Evolutionary conservation across 2,797 vertebrate genomes (phyloP).

Genomic region (Sebastes wilsoni): DNA sequence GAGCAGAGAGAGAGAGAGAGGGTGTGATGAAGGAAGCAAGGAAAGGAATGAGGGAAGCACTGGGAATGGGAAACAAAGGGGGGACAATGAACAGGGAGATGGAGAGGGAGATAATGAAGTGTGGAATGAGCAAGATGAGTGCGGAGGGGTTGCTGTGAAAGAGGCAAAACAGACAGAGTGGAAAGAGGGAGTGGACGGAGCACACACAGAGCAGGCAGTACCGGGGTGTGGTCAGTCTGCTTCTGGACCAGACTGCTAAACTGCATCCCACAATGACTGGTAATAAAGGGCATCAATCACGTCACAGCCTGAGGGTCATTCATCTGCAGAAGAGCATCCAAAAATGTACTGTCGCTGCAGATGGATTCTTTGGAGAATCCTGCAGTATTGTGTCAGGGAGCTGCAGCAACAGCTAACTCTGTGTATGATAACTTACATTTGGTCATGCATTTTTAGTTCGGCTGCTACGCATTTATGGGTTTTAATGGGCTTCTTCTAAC

Average conservation of each 20-base stretch:
- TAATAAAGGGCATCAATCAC: conserved; percentile 54
- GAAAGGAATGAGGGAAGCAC: background rate
- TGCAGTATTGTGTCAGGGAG: background rate
- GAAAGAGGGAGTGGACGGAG: conserved; percentile 5
- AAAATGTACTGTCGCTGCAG: conserved; percentile 26
- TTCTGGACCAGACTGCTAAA: conserved; percentile 41
- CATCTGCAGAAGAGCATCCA: background rate
- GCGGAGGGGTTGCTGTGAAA: background rate
- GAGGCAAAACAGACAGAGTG: background rate
- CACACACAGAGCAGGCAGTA: conserved; percentile 11
- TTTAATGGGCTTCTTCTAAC: background rate
- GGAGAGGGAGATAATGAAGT: background rate
- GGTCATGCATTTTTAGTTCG: background rate
- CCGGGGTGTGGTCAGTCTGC: conserved; percentile 57
- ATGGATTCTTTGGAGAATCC: background rate
- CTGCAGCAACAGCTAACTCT: background rate
- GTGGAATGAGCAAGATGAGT: background rate
- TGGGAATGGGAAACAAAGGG: background rate
- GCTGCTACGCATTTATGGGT: background rate
- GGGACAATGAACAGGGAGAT: background rate
- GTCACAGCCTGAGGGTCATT: conserved; percentile 1
- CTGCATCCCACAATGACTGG: conserved; percentile 31
- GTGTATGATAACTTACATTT: background rate
- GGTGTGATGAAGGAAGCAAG: background rate
- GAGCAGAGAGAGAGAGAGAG: background rate